Evolutionary conservation across 2,797 vertebrate genomes (phyloP).

Genomic region (Selene dorsalis): DNA sequence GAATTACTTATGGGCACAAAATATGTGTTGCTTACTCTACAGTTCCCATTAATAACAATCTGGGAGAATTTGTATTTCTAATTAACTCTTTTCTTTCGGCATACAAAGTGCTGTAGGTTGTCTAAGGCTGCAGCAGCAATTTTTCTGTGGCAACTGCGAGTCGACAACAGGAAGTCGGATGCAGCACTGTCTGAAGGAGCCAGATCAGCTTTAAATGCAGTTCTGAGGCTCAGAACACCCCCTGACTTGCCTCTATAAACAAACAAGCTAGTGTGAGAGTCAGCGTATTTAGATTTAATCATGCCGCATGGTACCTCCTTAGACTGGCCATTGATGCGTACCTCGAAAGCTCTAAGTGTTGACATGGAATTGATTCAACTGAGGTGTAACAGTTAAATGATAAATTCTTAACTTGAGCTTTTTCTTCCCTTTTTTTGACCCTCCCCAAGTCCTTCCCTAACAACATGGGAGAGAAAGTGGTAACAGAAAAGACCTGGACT

Average conservation of each 20-base stretch:
- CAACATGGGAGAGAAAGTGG: not conserved
- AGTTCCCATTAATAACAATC: slow-evolving; percentile 98
- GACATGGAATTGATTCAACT: slow-evolving; percentile 31
- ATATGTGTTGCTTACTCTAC: slow-evolving; percentile 94
- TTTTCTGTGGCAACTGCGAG: slow-evolving; percentile 74
- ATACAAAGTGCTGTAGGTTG: slow-evolving; percentile 85
- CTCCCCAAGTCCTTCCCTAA: not conserved
- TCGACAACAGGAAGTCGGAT: slow-evolving; percentile 86
- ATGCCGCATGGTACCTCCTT: slow-evolving; percentile 44
- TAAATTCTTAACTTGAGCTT: not conserved
- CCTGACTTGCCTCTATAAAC: slow-evolving; percentile 77
- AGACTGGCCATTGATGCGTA: slow-evolving; percentile 55
- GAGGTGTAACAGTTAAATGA: slow-evolving; percentile 9
- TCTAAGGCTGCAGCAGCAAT: slow-evolving; percentile 79
- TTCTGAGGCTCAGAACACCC: slow-evolving; percentile 78
- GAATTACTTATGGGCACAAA: slow-evolving; percentile 99
- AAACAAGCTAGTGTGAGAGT: slow-evolving; percentile 76
- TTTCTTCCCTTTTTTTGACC: not conserved
- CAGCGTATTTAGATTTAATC: slow-evolving; percentile 76
- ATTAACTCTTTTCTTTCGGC: slow-evolving; percentile 98
- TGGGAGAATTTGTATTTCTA: slow-evolving; percentile 99
- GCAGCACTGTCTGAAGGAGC: slow-evolving; percentile 79
- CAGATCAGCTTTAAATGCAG: slow-evolving; percentile 82
- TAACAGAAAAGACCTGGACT: slow-evolving; percentile 7
- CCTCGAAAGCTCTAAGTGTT: slow-evolving; percentile 63